phyloP scores from a whole-genome alignment of 2,797 vertebrate genomes.

The Bradypodion pumilum region DNA sequence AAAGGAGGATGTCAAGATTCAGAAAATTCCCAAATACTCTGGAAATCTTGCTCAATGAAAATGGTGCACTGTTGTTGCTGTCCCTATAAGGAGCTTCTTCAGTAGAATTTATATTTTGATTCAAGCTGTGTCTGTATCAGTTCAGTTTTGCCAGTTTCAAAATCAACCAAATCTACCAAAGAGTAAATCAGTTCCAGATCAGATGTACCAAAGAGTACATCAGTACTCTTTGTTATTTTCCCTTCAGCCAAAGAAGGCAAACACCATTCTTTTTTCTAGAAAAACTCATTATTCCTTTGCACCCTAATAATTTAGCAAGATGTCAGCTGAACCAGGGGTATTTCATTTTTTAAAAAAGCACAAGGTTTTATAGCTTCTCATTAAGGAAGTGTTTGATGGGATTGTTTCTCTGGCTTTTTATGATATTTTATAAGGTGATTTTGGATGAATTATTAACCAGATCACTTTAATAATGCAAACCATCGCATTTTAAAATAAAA shows the following conservation, averaged over 20 bases:
- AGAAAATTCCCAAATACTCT: constrained; percentile 12
- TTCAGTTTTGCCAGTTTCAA: too few relatives aligned
- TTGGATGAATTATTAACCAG: constrained; percentile 65
- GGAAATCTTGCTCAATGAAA: neutral
- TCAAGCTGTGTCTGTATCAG: too few relatives aligned
- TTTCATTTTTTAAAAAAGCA: constrained; percentile 10
- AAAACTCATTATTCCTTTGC: neutral
- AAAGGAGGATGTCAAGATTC: constrained; percentile 46
- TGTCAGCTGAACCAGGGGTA: neutral
- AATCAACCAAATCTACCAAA: too few relatives aligned
- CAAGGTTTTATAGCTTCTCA: constrained; percentile 32
- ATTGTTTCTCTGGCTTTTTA: constrained; percentile 35
- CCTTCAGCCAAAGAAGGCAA: constrained; percentile 18
- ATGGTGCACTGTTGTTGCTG: neutral
- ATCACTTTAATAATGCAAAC: constrained; percentile 63
- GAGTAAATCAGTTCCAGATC: neutral
- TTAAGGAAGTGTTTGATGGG: constrained; percentile 19
- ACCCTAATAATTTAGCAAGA: constrained; percentile 23
- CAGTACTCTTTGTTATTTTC: neutral
- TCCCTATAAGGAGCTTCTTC: too few relatives aligned
- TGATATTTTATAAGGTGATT: constrained; percentile 42
- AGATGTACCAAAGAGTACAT: neutral
- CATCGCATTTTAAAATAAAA: constrained; percentile 39
- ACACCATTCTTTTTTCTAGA: neutral
- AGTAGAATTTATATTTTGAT: neutral